phyloP scores from a whole-genome alignment of 1,140 invertebrate genomes.

The Trissolcus basalis region DNA sequence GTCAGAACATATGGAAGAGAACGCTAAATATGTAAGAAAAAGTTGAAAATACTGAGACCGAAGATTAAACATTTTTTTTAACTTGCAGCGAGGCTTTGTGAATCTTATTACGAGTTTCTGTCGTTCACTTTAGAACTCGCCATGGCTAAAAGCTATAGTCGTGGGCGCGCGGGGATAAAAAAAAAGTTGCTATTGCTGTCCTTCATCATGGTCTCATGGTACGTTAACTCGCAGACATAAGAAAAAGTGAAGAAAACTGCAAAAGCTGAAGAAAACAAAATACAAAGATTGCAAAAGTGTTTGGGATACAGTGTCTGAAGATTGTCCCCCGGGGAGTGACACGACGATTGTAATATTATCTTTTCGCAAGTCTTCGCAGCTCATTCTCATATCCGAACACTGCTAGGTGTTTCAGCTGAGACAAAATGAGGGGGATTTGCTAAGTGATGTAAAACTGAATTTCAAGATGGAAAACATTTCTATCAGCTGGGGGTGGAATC shows the following conservation, averaged over 20 bases:
- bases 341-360: slow-evolving; percentile 40
- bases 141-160: slow-evolving; percentile 10
- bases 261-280: slow-evolving; percentile 35
- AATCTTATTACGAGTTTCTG: slow-evolving; percentile 23
- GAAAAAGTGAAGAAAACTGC: slow-evolving; percentile 26
- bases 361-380: slow-evolving; percentile 33
- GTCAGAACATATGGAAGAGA: too few relatives aligned
- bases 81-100: slow-evolving; percentile 3
- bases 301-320: slow-evolving; percentile 41
- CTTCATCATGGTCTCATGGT: slow-evolving; percentile 20
- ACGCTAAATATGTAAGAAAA: slow-evolving; percentile 1
- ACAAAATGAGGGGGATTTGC: slow-evolving; percentile 24
- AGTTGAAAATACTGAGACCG: slow-evolving; percentile 1
- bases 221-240: slow-evolving; percentile 33
- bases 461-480: slow-evolving; percentile 23
- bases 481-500: slow-evolving; percentile 12
- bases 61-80: slow-evolving; percentile 22
- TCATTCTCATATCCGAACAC: slow-evolving; percentile 26
- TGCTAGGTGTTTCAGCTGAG: background rate
- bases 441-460: slow-evolving; percentile 22
- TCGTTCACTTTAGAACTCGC: slow-evolving; percentile 29
- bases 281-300: slow-evolving; percentile 46
- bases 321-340: slow-evolving; percentile 41
- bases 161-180: background rate
- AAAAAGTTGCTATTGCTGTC: slow-evolving; percentile 36